Evolutionary conservation across 2,888 invertebrate genomes (phyloP).

Genomic region (Cephus pulcher): DNA sequence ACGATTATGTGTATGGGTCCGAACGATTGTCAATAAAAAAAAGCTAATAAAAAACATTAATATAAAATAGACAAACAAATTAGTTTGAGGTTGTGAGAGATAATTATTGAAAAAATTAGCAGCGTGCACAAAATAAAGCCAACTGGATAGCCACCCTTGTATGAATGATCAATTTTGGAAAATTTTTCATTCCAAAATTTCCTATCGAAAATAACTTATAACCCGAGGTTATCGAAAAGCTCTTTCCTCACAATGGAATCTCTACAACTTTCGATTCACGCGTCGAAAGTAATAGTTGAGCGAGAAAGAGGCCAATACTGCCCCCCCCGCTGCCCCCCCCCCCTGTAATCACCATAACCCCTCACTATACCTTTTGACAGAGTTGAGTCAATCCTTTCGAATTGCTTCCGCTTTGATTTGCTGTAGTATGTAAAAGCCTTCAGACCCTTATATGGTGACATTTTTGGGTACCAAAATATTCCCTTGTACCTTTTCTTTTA

Average conservation of each 20-base stretch:
- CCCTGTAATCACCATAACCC: conserved; percentile 34
- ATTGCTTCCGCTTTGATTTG: conserved; percentile 24
- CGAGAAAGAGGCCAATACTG: conserved; percentile 56
- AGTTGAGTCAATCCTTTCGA: conserved; percentile 24
- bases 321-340: conserved; percentile 30
- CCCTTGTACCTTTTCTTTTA: too few relatives aligned
- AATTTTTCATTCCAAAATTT: background rate
- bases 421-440: background rate
- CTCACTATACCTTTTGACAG: conserved; percentile 7
- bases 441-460: background rate
- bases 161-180: background rate
- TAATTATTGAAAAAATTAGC: background rate
- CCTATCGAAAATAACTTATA: too few relatives aligned
- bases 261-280: conserved; percentile 59
- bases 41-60: background rate
- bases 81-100: background rate
- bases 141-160: background rate
- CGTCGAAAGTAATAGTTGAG: conserved; percentile 64
- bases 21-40: background rate
- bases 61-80: background rate
- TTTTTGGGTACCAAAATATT: background rate
- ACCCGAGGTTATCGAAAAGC: background rate
- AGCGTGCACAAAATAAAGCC: background rate
- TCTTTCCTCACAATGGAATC: background rate
- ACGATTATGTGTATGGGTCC: background rate